Base-by-base conservation (phyloP, 2,797 vertebrate genomes). In the Oreochromis grahami region DNA sequence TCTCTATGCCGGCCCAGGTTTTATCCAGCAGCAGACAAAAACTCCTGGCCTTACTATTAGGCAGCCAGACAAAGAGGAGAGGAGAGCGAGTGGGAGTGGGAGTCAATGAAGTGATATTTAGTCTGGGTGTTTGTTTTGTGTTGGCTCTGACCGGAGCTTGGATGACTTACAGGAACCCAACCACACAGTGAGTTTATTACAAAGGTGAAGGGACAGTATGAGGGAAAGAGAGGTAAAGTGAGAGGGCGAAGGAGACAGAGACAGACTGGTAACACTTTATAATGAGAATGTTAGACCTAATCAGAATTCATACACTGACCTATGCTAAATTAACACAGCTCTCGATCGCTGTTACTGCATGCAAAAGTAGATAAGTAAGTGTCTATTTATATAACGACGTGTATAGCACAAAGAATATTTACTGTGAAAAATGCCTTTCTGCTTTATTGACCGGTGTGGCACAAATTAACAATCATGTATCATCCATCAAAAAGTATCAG, bases 91-190 rank as follows among this genome's bases (percentile, higher is more conserved):
- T 80, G 70, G 45, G 51, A 68, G 83, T 80, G 70, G 45, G 51
- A 82, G 51, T 78, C 38, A 60, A 7, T 76, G 76, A 79, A 86
- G 58, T 58, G 77, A 80, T 88, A 80, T 91, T 90, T 81, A 86
- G 78, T 81, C 77, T 14, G 77, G 38, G 14, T 89, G 83, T 91
- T 90, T 90, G 78, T 82, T 78, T 77, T 26, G 19, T 2, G 26
- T 51, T 68, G 74, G 78, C 80, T 84, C 14, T 48, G 76, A 77
- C 52, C 8, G 3, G 13, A 81, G 63, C 79, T 15, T 0, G 2
- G 53, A 29, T 80, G 65, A 76, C 78, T 77, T 53, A 77, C 56
- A 3, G 7, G 50, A 82, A 34, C n/a, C 7, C 24, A 29, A 56
- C 53, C 53, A 50, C 45, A 26, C 12, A n/a, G 60, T 7, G 55